Percentiles rank a stretch among this genome's conserved stretches.
These are phyloP conservation scores for Microcebus griseorufus DNA, from an alignment of 2,113 vertebrate species.

Conservation along the genomic window DNA sequence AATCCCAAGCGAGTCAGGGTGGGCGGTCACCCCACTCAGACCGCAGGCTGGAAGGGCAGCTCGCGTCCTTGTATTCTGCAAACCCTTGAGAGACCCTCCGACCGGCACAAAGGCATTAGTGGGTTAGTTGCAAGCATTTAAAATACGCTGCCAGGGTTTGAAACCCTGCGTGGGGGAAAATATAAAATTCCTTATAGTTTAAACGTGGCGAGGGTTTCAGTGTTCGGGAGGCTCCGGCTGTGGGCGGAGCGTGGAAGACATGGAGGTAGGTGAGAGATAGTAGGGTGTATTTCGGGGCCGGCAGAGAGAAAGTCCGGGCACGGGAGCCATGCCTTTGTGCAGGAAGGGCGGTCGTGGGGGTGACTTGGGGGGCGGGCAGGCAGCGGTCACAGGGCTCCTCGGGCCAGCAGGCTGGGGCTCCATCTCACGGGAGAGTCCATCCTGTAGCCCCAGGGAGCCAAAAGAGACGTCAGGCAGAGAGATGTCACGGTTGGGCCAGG, in stretches of 20 bases:
- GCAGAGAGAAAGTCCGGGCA: background rate
- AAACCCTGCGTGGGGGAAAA: background rate
- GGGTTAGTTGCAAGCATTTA: background rate
- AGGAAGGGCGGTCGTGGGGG: too few relatives aligned
- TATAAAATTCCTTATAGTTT: background rate
- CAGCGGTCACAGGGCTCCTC: background rate
- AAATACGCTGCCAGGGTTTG: background rate
- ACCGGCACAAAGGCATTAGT: background rate
- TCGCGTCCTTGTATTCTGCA: background rate
- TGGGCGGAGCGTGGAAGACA: background rate
- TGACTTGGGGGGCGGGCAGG: background rate
- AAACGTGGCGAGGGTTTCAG: background rate
- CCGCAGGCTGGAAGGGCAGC: background rate
- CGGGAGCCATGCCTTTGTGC: too few relatives aligned
- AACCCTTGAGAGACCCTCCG: background rate
- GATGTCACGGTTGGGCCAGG: background rate
- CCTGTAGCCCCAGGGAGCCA: too few relatives aligned
- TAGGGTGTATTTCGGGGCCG: too few relatives aligned
- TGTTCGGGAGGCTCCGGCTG: background rate
- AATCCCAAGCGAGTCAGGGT: accelerated
- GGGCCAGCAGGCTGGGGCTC: too few relatives aligned
- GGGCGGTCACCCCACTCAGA: background rate
- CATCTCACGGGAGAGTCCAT: too few relatives aligned
- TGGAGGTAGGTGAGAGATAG: background rate
- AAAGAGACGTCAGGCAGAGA: background rate